Evolutionary conservation across 2,797 vertebrate genomes (phyloP).

Genomic region (Chiroxiphia lanceolata): DNA sequence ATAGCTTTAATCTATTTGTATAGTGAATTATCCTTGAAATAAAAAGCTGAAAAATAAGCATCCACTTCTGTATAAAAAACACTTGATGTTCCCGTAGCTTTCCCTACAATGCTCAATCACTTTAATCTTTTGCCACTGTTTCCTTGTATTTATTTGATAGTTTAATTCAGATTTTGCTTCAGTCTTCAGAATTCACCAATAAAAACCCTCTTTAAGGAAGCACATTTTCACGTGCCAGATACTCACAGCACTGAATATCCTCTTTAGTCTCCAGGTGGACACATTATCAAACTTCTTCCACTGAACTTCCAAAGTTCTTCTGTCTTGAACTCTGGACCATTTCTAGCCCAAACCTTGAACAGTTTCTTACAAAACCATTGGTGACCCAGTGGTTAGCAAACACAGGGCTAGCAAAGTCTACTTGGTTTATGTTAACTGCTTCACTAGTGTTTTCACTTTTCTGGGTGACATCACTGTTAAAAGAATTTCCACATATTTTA

Average conservation of each 20-base stretch:
- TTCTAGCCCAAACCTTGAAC: not conserved
- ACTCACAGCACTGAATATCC: not conserved
- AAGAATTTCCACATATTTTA: not conserved
- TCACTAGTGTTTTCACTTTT: not conserved
- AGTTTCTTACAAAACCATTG: not conserved
- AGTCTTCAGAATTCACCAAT: not conserved
- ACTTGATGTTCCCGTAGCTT: not conserved
- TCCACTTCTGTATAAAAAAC: not conserved
- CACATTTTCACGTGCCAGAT: not conserved
- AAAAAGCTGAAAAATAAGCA: not conserved
- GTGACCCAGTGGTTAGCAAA: not conserved
- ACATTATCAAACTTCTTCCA: not conserved
- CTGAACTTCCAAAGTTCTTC: not conserved
- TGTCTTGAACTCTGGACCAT: not conserved
- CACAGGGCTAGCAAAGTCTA: not conserved
- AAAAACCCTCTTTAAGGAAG: not conserved
- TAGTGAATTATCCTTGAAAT: not conserved
- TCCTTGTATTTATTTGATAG: conserved; percentile 14
- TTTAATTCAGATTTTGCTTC: not conserved
- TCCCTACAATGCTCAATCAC: not conserved
- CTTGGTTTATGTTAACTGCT: not conserved
- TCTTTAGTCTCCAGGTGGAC: not conserved
- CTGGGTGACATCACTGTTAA: not conserved
- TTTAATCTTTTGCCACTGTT: not conserved
- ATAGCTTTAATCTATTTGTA: not conserved